These are phyloP conservation scores for Drosophila truncata DNA, from an alignment of 1,140 invertebrate genomes.

Conservation along the genomic window DNA sequence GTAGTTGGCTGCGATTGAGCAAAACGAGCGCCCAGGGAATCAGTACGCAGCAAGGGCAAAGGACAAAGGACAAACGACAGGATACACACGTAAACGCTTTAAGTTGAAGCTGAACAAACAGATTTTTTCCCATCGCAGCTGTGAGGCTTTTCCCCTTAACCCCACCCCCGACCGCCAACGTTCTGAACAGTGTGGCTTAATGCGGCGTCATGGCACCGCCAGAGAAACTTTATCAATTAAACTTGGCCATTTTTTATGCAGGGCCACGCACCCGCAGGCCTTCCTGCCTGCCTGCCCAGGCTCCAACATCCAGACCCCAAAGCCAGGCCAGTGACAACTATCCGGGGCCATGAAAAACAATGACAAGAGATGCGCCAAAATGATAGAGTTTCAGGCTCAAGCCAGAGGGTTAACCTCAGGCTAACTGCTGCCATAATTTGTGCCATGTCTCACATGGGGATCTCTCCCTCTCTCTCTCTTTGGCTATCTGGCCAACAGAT, in stretches of 20 bases:
- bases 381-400: constrained; percentile 35
- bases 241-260: constrained; percentile 75
- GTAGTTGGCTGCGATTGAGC: constrained; percentile 78
- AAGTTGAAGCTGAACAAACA: constrained; percentile 82
- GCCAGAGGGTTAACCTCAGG: constrained; percentile 37
- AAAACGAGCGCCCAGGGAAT: constrained; percentile 78
- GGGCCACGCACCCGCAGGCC: constrained; percentile 67
- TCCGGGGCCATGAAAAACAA: constrained; percentile 40
- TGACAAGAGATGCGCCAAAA: constrained; percentile 49
- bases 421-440: constrained; percentile 49
- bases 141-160: constrained; percentile 25
- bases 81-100: constrained; percentile 68
- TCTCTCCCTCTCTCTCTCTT: constrained; percentile 9
- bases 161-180: background rate
- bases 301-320: background rate
- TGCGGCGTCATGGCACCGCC: constrained; percentile 78
- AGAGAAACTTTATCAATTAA: constrained; percentile 81
- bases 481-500: constrained; percentile 18
- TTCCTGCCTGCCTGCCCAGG: constrained; percentile 11
- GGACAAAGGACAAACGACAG: constrained; percentile 50
- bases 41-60: constrained; percentile 59
- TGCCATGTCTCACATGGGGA: constrained; percentile 29
- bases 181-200: constrained; percentile 51
- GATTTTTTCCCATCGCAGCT: constrained; percentile 61
- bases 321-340: constrained; percentile 34